These are phyloP conservation scores for Potorous gilbertii DNA, from an alignment of 2,797 vertebrate genomes.

Conservation along the genomic window DNA sequence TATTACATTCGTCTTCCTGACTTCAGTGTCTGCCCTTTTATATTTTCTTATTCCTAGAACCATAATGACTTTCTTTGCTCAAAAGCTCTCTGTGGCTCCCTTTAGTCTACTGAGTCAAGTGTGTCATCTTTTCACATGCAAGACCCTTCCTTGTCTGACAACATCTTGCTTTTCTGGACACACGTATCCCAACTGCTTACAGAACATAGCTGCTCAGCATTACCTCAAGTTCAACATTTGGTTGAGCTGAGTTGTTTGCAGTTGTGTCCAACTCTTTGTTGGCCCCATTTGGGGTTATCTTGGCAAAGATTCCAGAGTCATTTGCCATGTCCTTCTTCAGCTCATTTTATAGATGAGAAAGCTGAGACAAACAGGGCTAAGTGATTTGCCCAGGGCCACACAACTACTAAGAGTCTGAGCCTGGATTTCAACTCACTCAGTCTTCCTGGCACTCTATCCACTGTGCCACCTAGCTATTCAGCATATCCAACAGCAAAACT, in stretches of 20 bases:
- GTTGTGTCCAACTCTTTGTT: background rate
- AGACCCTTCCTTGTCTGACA: background rate
- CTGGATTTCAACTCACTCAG: background rate
- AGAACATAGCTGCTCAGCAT: background rate
- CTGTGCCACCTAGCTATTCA: background rate
- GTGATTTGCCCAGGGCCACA: background rate
- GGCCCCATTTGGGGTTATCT: no score
- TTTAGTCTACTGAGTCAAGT: background rate
- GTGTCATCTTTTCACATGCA: background rate
- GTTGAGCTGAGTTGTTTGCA: background rate
- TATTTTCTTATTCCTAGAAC: background rate
- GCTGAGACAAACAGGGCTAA: background rate
- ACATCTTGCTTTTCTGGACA: background rate
- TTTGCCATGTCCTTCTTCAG: background rate
- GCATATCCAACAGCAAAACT: background rate
- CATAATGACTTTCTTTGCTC: background rate
- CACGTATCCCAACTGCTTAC: background rate
- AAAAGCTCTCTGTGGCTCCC: background rate
- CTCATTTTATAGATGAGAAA: background rate
- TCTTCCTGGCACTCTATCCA: background rate
- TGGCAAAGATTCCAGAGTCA: background rate
- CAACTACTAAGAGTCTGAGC: background rate
- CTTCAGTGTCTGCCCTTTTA: background rate
- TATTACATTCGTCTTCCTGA: background rate
- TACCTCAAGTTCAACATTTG: background rate